These are phyloP conservation scores for Aphaenogaster rudis DNA, from an alignment of 1,140 invertebrate species.

Conservation along the genomic window DNA sequence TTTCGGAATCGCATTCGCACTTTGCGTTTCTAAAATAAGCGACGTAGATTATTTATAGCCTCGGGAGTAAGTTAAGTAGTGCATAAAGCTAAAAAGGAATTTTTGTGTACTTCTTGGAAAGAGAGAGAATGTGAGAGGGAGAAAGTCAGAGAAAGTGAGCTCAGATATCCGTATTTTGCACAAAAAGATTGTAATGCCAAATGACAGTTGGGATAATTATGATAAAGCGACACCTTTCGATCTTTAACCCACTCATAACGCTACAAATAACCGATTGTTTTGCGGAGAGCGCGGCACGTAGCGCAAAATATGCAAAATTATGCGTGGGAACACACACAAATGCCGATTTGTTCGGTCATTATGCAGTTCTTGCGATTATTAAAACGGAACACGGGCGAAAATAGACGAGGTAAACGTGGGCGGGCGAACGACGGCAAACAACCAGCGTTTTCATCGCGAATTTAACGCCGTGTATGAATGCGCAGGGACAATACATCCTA, in stretches of 20 bases:
- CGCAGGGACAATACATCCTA: not conserved
- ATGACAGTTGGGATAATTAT: not conserved
- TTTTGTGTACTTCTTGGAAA: not conserved
- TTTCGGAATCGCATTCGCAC: not conserved
- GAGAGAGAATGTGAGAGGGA: too few relatives aligned
- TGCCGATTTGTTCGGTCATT: not conserved
- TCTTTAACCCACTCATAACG: not conserved
- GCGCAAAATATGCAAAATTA: constrained; percentile 46
- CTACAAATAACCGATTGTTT: constrained; percentile 5
- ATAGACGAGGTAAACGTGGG: not conserved
- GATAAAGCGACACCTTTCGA: not conserved
- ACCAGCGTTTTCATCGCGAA: not conserved
- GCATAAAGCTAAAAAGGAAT: not conserved
- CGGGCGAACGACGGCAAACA: not conserved
- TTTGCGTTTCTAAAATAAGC: not conserved
- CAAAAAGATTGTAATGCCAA: not conserved
- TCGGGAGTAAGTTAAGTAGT: not conserved
- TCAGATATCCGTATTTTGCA: not conserved
- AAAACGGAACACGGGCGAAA: not conserved
- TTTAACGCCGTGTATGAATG: not conserved
- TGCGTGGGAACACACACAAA: not conserved
- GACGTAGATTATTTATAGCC: not conserved
- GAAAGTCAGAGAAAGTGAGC: not conserved
- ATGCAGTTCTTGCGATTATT: constrained; percentile 5
- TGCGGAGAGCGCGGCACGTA: too few relatives aligned